These are phyloP conservation scores for sheep (Ovis aries) DNA, from an alignment of 2,113 vertebrate species.

Conservation along the genomic window DNA sequence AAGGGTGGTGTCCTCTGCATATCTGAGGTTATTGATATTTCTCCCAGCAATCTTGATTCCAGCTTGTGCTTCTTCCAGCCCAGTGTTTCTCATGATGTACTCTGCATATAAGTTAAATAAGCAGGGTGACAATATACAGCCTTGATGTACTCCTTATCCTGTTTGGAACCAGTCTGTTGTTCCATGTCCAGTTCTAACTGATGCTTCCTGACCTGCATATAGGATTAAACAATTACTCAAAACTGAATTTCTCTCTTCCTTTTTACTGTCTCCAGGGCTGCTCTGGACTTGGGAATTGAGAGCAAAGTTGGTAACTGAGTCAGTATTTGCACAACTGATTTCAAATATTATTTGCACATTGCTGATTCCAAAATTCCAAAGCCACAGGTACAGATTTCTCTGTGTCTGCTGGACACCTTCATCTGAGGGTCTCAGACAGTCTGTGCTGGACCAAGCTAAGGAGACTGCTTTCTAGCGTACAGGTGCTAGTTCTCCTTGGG, in stretches of 20 bases:
- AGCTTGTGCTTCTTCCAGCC: too few relatives aligned
- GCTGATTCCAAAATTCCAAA: background rate
- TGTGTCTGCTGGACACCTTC: background rate
- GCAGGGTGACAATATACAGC: too few relatives aligned
- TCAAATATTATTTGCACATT: background rate
- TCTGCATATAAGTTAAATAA: too few relatives aligned
- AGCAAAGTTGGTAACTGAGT: background rate
- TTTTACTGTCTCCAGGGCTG: background rate
- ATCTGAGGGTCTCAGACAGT: background rate
- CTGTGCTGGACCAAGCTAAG: background rate
- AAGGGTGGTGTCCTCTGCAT: too few relatives aligned
- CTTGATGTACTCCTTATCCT: too few relatives aligned
- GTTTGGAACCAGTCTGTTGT: too few relatives aligned
- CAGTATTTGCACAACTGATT: background rate
- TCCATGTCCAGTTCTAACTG: too few relatives aligned
- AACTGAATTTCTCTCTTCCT: background rate
- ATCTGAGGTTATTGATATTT: too few relatives aligned
- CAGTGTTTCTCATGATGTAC: too few relatives aligned
- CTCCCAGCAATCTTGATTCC: too few relatives aligned
- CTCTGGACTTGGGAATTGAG: background rate
- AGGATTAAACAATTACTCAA: background rate
- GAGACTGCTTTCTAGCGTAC: accelerated
- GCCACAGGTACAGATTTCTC: background rate
- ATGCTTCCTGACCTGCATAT: too few relatives aligned
- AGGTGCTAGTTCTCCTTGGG: background rate